A percentile compares a stretch with the other conserved stretches of the same genome.
Conservation (phyloP, 2,797 vertebrate genomes). For the Notolabrus celidotus region DNA sequence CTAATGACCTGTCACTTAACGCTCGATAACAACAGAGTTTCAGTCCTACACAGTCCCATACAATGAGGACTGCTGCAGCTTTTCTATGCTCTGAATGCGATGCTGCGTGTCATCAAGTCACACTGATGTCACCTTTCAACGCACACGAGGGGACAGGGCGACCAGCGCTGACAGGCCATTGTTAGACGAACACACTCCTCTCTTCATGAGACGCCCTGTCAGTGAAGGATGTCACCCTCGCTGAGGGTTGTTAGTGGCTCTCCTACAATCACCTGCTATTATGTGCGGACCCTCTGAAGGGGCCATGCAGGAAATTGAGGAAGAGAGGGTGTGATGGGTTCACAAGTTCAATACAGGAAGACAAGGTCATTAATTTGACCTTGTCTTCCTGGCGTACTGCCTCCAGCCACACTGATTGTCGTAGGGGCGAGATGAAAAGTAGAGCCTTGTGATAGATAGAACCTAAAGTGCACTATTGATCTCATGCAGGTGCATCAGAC, state of each 20-base stretch:
- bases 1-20: constrained; percentile 45
- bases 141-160: constrained; percentile 21
- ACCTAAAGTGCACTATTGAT: constrained; percentile 28
- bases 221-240: constrained; percentile 68
- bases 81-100: constrained; percentile 18
- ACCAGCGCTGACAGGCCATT: constrained; percentile 67
- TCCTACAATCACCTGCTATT: constrained; percentile 73
- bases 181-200: constrained; percentile 63
- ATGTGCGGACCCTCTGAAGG: constrained; percentile 48
- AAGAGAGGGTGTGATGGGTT: constrained; percentile 65
- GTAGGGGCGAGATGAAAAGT: constrained; percentile 23
- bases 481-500: constrained; percentile 4
- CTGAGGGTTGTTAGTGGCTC: constrained; percentile 57
- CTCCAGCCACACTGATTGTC: constrained; percentile 22
- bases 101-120: constrained; percentile 50
- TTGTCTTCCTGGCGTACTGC: constrained; percentile 22
- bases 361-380: constrained; percentile 47
- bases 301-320: constrained; percentile 59
- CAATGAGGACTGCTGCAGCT: constrained; percentile 22
- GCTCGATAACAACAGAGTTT: constrained; percentile 32
- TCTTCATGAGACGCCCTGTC: constrained; percentile 37
- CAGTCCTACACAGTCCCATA: constrained; percentile 21
- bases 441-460: constrained; percentile 19
- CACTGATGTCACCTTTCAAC: constrained; percentile 59
- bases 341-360: constrained; percentile 63